Evolutionary conservation across 64 coral and sea anemone species (phyloP).

Genomic region (Trachythela sp.): DNA sequence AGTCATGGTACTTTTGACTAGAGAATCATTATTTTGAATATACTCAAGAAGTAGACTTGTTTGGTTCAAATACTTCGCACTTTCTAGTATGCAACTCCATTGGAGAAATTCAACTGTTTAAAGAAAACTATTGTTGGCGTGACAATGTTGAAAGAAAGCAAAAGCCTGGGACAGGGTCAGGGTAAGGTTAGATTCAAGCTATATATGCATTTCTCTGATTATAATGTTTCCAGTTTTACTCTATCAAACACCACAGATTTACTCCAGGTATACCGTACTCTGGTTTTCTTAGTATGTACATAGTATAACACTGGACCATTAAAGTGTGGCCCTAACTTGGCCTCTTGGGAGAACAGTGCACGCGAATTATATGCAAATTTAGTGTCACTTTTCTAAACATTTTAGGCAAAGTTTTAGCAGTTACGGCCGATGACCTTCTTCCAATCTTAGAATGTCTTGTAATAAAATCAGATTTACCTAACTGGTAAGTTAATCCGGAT

Average conservation of each 20-base stretch:
- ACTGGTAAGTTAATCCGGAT: no score
- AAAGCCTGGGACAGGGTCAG: slow-evolving; percentile 18
- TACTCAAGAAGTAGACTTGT: no score
- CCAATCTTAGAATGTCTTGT: slow-evolving; percentile 86
- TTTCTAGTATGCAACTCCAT: slow-evolving; percentile 68
- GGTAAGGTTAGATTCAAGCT: background rate
- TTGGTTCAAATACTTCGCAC: background rate
- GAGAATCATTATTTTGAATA: background rate
- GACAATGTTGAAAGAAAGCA: slow-evolving; percentile 75
- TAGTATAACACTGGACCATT: no score
- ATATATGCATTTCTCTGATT: background rate
- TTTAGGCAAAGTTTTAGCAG: slow-evolving; percentile 53
- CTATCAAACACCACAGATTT: no score
- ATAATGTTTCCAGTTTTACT: no score
- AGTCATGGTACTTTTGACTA: background rate
- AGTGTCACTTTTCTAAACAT: no score
- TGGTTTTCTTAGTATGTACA: no score
- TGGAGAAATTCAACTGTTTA: slow-evolving; percentile 90
- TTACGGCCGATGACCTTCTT: slow-evolving; percentile 88
- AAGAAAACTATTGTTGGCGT: slow-evolving; percentile 91
- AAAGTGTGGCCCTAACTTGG: no score
- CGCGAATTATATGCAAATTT: no score
- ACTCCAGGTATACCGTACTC: no score
- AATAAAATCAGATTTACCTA: slow-evolving; percentile 94
- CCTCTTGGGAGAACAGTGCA: no score